These are phyloP conservation scores for Cuculus canorus DNA, from an alignment of 2,797 vertebrate species.

Conservation along the genomic window DNA sequence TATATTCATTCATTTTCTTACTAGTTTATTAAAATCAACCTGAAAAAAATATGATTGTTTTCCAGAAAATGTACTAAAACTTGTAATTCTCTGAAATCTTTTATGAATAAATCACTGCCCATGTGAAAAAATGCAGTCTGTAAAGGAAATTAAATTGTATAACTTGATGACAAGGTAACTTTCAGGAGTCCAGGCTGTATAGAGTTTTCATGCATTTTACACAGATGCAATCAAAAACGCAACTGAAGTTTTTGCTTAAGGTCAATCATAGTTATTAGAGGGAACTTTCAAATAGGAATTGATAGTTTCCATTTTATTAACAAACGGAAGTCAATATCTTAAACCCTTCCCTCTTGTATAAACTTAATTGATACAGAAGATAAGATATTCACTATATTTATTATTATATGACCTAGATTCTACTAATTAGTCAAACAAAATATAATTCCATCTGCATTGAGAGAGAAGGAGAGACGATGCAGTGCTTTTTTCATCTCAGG, in stretches of 20 bases:
- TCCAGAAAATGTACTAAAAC: neutral
- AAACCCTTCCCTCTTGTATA: neutral
- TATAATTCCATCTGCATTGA: neutral
- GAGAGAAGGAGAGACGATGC: neutral
- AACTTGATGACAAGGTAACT: neutral
- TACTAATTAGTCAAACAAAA: neutral
- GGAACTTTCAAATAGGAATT: neutral
- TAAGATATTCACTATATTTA: neutral
- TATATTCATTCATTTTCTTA: neutral
- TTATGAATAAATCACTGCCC: neutral
- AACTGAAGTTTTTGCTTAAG: neutral
- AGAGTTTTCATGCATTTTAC: neutral
- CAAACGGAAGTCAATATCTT: neutral
- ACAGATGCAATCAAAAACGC: neutral
- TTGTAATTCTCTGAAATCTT: neutral
- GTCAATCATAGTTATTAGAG: neutral
- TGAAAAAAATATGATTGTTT: neutral
- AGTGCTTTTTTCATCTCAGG: neutral
- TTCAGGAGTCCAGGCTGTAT: neutral
- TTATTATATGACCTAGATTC: neutral
- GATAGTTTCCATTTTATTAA: neutral
- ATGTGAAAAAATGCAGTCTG: neutral
- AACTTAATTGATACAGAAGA: neutral
- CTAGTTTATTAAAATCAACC: neutral
- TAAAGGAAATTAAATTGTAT: neutral